These are phyloP conservation scores for Gymnocephalus cernua DNA, from an alignment of 2,113 vertebrate species.

Conservation along the genomic window DNA sequence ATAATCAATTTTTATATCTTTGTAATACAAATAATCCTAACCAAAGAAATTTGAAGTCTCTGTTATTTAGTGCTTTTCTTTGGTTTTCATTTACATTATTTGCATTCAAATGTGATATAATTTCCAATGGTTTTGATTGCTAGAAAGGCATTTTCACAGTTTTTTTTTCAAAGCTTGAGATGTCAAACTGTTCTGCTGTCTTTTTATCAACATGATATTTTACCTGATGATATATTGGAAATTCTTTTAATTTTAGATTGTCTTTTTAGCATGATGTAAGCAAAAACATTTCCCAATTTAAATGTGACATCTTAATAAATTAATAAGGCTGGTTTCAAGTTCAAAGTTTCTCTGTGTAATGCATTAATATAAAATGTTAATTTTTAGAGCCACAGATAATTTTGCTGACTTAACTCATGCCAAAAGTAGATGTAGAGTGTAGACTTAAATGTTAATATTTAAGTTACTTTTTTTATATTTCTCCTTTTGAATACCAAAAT, in stretches of 20 bases:
- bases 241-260: constrained; percentile 35
- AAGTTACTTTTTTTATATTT: constrained; percentile 78
- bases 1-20: constrained; percentile 86
- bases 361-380: constrained; percentile 55
- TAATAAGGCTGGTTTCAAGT: constrained; percentile 31
- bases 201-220: constrained; percentile 50
- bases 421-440: constrained; percentile 88
- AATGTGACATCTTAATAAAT: constrained; percentile 65
- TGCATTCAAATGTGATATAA: constrained; percentile 71
- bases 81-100: constrained; percentile 77
- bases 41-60: constrained; percentile 96
- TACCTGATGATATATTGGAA: constrained; percentile 41
- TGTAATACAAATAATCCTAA: constrained; percentile 89
- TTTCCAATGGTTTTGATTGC: constrained; percentile 67
- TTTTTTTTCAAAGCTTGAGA: constrained; percentile 59
- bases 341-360: constrained; percentile 40
- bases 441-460: constrained; percentile 86
- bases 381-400: constrained; percentile 45
- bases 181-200: constrained; percentile 62
- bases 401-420: constrained; percentile 65
- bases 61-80: constrained; percentile 86
- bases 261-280: constrained; percentile 53
- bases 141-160: constrained; percentile 63
- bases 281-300: constrained; percentile 47
- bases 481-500: constrained; percentile 73